Evolutionary conservation across 2,888 invertebrate genomes (phyloP).

Genomic region (Xylocampa areola): DNA sequence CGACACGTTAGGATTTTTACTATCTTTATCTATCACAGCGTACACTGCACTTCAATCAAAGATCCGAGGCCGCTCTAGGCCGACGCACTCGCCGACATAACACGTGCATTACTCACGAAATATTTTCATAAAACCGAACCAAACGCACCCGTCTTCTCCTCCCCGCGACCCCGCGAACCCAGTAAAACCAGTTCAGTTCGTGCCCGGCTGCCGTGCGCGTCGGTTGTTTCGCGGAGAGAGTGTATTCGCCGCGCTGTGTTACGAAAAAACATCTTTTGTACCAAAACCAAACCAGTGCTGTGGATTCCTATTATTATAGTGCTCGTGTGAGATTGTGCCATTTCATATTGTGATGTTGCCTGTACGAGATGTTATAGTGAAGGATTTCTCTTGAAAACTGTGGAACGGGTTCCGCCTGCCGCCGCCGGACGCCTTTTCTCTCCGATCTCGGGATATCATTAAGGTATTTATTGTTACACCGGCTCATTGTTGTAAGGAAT

Average conservation of each 20-base stretch:
- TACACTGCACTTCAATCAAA: slow-evolving; percentile 83
- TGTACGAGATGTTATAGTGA: slow-evolving; percentile 82
- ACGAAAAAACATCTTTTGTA: slow-evolving; percentile 85
- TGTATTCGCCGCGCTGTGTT: slow-evolving; percentile 79
- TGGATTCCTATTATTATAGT: slow-evolving; percentile 82
- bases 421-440: slow-evolving; percentile 86
- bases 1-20: slow-evolving; percentile 67
- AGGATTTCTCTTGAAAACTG: slow-evolving; percentile 86
- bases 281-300: slow-evolving; percentile 85
- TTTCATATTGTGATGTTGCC: slow-evolving; percentile 84
- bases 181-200: slow-evolving; percentile 88
- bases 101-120: slow-evolving; percentile 90
- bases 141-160: slow-evolving; percentile 82
- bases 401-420: slow-evolving; percentile 83
- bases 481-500: slow-evolving; percentile 89
- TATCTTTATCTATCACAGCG: slow-evolving; percentile 74
- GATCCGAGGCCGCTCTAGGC: slow-evolving; percentile 86
- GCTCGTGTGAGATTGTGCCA: slow-evolving; percentile 86
- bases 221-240: slow-evolving; percentile 70
- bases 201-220: slow-evolving; percentile 87
- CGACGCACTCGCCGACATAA: slow-evolving; percentile 87
- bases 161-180: slow-evolving; percentile 73
- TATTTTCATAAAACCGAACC: slow-evolving; percentile 89
- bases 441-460: slow-evolving; percentile 89
- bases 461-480: slow-evolving; percentile 90